Conservation (phyloP, 2,797 vertebrate genomes). For the Pelobates cultripes region DNA sequence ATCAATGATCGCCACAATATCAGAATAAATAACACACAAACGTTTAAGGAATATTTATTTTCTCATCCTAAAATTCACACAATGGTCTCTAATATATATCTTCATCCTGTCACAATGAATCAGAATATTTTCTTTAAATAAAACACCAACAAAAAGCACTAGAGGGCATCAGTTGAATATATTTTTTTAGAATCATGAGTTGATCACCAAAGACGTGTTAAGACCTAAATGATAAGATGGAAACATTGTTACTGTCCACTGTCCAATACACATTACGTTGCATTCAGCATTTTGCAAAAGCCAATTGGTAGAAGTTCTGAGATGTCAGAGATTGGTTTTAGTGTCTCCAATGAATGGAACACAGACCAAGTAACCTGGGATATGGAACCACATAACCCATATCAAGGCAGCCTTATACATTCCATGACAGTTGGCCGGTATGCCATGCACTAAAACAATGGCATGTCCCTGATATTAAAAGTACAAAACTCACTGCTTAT, state of each 20-base stretch:
- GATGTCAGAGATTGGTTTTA: too few relatives aligned
- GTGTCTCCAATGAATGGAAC: too few relatives aligned
- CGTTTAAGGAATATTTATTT: neutral
- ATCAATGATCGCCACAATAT: too few relatives aligned
- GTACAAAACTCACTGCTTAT: too few relatives aligned
- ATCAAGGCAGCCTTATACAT: too few relatives aligned
- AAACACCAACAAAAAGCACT: neutral
- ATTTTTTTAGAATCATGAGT: neutral
- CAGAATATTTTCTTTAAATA: neutral
- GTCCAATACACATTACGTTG: neutral
- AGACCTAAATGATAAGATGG: neutral
- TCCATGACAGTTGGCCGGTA: too few relatives aligned
- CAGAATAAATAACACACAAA: too few relatives aligned
- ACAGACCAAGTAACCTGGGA: too few relatives aligned
- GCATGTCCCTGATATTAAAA: too few relatives aligned
- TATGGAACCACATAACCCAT: too few relatives aligned
- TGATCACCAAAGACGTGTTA: neutral
- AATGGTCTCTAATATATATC: neutral
- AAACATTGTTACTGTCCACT: neutral
- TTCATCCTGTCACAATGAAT: neutral
- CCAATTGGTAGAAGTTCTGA: neutral
- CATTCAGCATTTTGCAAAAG: neutral
- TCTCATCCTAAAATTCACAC: neutral
- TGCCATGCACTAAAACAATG: too few relatives aligned
- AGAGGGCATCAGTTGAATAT: constrained; percentile 11